Percentiles rank a stretch among this genome's conserved stretches.
phyloP scores from a whole-genome alignment of 2,113 vertebrate genomes.

The Gallinago paraguaiae region DNA sequence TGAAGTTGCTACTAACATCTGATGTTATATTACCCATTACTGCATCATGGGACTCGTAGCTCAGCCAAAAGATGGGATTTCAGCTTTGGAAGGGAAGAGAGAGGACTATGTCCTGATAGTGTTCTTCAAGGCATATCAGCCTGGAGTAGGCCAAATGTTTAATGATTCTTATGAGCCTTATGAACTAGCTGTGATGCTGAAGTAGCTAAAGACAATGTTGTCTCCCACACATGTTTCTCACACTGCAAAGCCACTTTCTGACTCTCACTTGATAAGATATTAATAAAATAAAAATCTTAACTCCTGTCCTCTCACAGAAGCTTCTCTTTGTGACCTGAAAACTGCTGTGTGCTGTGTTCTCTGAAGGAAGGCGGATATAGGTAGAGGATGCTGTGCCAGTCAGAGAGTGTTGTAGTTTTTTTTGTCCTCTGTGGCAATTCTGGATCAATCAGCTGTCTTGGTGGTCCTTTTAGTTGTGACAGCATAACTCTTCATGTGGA shows the following conservation, averaged over 20 bases:
- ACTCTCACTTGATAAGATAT: not conserved
- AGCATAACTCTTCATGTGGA: fast-evolving
- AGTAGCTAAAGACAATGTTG: not conserved
- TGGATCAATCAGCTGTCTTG: not conserved
- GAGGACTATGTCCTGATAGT: not conserved
- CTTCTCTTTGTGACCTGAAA: not conserved
- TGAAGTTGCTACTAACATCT: not conserved
- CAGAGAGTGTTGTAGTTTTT: not conserved
- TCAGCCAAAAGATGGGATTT: not conserved
- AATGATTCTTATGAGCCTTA: not conserved
- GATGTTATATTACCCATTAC: not conserved
- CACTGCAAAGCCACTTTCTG: not conserved
- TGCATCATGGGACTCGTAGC: fast-evolving
- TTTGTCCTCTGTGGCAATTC: not conserved
- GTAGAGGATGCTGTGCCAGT: not conserved
- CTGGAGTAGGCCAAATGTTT: not conserved
- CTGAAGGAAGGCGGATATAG: fast-evolving
- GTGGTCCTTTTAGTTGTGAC: not conserved
- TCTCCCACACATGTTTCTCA: not conserved
- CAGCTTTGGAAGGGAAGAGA: not conserved
- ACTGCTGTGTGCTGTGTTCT: not conserved
- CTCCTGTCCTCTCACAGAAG: not conserved
- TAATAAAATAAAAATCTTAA: not conserved
- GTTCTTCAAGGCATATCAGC: not conserved
- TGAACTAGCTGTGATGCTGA: not conserved